Base-by-base conservation (phyloP, 1,140 invertebrate species). In the Apocrypta bakeri region DNA sequence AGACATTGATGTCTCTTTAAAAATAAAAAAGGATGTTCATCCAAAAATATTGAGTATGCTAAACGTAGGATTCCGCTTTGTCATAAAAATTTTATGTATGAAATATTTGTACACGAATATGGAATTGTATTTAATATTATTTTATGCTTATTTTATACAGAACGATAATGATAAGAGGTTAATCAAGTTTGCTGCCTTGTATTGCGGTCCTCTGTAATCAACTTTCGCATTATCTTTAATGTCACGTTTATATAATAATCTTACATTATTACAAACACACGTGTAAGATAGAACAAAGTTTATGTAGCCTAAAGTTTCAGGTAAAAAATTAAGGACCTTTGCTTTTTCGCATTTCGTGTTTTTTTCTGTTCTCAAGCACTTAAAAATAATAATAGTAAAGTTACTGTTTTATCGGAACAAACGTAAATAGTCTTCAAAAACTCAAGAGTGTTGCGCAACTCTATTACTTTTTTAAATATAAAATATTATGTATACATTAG, bases 91-190 rank as follows among this genome's bases (percentile, higher is more conserved):
- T 76, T 77, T 56, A 71, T 64, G 61, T 71, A 78, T 69, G 68
- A 82, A 78, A 73, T 79, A 66, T 79, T 83, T 79, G 76, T 83
- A 83, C 76, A 82, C 25, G 63, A 66, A 64, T 66, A 74, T 64
- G 76, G 81, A 83, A 83, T 83, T 74, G 66, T 74, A 78, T 78
- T 82, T 77, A 82, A 79, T 79, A 69, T 77, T 69, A 77, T 72
- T 14, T 29, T 64, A 78, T 78, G 63, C 68, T 79, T 79, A 83
- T 66, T 63, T 79, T 79, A 79, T 66, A 79, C 31, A 79, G 27
- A 83, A 73, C 40, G 7, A 82, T 69, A 0, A 33, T 73, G 37
- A 48, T 73, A 48, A 61, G 25, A 64, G 27, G 24, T 73, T 79
- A 33, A 74, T 71, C 4, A 48, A 37, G 24, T 71, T 78, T 72